Evolutionary conservation across 2,113 vertebrate species (phyloP), one percentile per base, ranked within the genome.

Genomic region (Syrrhaptes paradoxus): DNA sequence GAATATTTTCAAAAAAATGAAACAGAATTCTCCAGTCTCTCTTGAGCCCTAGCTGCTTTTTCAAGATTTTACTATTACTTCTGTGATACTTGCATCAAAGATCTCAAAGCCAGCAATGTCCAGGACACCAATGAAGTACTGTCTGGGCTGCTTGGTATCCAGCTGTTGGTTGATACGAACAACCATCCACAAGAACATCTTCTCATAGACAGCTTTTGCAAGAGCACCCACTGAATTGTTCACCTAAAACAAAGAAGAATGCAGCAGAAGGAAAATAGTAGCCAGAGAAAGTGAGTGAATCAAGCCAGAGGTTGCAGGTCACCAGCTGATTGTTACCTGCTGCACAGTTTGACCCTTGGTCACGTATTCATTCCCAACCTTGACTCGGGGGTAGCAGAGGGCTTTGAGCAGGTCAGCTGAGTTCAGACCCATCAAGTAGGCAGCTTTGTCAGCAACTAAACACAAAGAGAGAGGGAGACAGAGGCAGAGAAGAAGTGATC

Each of bases 181-280:
- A 20, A 98, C 98, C 98, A 98, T 98, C 98, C 98, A 98, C 70
- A 98, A 92, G 89, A 98, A 98, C 97, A 98, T 98, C 92, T 98
- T 98, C 94, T 98, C 98, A 3, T 98, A 99, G 61, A 99, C 97
- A 0, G 99, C 98, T n/a, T 99, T 99, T 24, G 98, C 98, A 81
- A 99, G 96, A 4, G 99, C 98, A 14, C 98, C 98, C 7, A 99
- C 98, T 0, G 97, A 14, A 3, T 99, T 98, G 90, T 98, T 95
- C 6, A 99, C 98, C 98, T 98, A 52, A 16, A 58, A 4, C 2
- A 45, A 73, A 71, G 26, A 34, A 81, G 48, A 76, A 80, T 21
- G 18, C 1, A 77, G 38, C 29, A 75, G 28, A 66, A 85, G 17
- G 6, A 43, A 51, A 80, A 51, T 1, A 66, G 6, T 32, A 57